Evolutionary conservation across 2,888 invertebrate genomes (phyloP), one percentile per base, ranked within the genome.

Genomic region (Crematogaster levior): DNA sequence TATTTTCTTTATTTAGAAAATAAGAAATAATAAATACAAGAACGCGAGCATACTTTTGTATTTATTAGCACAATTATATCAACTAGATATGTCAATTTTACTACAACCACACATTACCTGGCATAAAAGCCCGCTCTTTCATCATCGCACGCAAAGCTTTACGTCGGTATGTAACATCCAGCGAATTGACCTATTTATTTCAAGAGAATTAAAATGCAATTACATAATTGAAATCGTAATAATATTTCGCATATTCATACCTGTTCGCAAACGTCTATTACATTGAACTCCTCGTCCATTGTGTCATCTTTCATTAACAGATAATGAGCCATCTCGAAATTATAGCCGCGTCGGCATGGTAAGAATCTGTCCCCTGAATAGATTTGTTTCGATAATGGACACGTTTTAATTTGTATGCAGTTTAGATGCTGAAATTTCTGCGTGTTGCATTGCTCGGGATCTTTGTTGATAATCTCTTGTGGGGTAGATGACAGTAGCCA

Each of bases 301-400:
- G 15, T 37, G 9, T 63, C 18, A 0, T 73, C 30, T 7, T 68
- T 85, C 9, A 53, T 89, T 7, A 91, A 84, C 24, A 86, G 68
- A 72, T 90, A 88, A 82, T 90, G 86, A 7, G 92, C 85, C 4
- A 86, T 89, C 4, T 92, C 93, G 27, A 88, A 18, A 66, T 86
- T 89, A n/a, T 89, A 79, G 10, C 87, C 85, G 3, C 74, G 72
- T 48, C 92, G 87, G 0, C 61, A 77, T 5, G 91, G 89, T 75
- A 93, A 91, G 81, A 93, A 93, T 86, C 93, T 88, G 40, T 93
- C 93, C 0, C 72, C 83, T 3, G 46, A 1, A 37, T 21, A 85
- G 10, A 61, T 43, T 58, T 70, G 30, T 9, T 21, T 83, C 18
- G 53, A 27, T 1, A 18, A 24, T 0, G 51, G 21, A 27, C 40